Conservation (phyloP, 2,113 vertebrate species). For the Scalopus aquaticus region DNA sequence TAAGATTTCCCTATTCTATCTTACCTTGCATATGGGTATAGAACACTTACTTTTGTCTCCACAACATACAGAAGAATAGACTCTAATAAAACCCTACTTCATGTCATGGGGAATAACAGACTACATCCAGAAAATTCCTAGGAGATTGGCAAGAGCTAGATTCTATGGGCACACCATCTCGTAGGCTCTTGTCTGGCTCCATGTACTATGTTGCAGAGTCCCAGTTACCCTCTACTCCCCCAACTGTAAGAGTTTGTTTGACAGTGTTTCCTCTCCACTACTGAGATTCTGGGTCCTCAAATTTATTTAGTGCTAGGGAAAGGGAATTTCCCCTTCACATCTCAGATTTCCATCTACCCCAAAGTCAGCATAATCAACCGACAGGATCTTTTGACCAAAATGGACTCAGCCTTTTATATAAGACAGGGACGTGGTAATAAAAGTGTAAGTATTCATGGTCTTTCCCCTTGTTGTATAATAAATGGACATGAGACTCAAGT, state of each 20-base stretch:
- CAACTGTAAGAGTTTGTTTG: neutral
- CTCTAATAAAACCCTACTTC: neutral
- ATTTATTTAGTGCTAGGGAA: neutral
- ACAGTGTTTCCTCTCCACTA: accelerated
- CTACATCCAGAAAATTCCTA: neutral
- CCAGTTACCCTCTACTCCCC: accelerated
- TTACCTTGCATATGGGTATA: neutral
- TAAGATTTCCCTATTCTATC: neutral
- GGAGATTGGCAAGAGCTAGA: neutral
- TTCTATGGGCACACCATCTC: accelerated
- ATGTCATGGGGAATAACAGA: neutral
- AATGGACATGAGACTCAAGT: neutral
- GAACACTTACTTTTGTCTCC: neutral
- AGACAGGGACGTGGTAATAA: neutral
- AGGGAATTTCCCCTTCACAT: accelerated
- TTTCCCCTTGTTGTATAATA: neutral
- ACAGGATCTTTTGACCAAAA: neutral
- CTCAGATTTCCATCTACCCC: no score
- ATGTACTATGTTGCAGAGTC: accelerated
- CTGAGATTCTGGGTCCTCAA: neutral
- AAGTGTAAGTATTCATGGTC: neutral
- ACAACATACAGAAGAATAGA: neutral
- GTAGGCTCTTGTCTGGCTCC: neutral
- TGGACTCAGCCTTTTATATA: accelerated
- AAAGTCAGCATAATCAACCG: neutral